Percentiles rank a stretch among this genome's conserved stretches.
These are phyloP conservation scores for Pharmacophagus antenor DNA, from an alignment of 2,888 invertebrate genomes.

Conservation along the genomic window DNA sequence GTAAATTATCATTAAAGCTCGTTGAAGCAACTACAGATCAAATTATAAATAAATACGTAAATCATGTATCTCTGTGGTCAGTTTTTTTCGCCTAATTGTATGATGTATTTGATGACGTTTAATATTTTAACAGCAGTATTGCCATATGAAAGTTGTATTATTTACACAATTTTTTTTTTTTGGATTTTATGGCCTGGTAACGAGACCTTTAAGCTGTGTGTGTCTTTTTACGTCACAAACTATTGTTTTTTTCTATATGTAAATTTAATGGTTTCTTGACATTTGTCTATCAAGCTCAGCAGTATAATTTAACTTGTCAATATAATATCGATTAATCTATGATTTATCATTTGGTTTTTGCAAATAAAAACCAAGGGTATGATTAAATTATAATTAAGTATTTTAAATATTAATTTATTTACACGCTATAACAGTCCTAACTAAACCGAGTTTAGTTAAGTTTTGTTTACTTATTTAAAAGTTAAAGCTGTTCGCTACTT, in stretches of 20 bases:
- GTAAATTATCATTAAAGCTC: not conserved
- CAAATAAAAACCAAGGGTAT: too few relatives aligned
- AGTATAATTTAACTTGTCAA: not conserved
- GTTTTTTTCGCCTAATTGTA: too few relatives aligned
- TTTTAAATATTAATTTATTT: not conserved
- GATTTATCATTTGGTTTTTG: not conserved
- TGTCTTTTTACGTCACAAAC: too few relatives aligned
- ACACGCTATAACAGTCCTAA: conserved; percentile 12
- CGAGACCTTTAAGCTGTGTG: too few relatives aligned
- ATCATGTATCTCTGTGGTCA: too few relatives aligned
- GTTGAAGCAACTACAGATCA: not conserved
- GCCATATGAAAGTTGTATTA: too few relatives aligned
- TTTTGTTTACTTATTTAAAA: conserved; percentile 16
- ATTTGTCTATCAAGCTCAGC: not conserved
- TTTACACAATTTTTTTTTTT: too few relatives aligned
- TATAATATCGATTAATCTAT: not conserved
- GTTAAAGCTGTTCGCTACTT: not conserved
- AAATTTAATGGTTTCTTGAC: not conserved
- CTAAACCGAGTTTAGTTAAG: conserved; percentile 19
- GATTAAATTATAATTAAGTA: not conserved
- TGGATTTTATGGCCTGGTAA: too few relatives aligned
- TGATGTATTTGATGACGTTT: too few relatives aligned
- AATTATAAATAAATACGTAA: too few relatives aligned
- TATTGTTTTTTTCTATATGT: too few relatives aligned
- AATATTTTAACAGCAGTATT: too few relatives aligned